phyloP scores from a whole-genome alignment of 2,113 vertebrate species.

The Serilophus lunatus region DNA sequence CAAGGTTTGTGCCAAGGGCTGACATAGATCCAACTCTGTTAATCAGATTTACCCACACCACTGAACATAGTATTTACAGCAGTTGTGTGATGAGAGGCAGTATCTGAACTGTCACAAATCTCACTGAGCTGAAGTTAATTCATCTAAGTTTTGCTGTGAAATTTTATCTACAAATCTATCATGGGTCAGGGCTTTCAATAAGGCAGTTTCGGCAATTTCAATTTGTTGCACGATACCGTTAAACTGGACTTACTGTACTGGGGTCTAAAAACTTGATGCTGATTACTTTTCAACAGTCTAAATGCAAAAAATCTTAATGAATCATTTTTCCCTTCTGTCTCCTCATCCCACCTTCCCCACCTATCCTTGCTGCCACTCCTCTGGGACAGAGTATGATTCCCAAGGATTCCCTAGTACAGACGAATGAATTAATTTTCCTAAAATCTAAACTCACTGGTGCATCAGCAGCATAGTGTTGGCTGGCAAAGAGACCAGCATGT shows the following conservation, averaged over 20 bases:
- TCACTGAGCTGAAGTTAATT: neutral
- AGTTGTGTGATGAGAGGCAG: neutral
- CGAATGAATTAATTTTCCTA: neutral
- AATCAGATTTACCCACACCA: neutral
- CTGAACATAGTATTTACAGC: rapidly evolving
- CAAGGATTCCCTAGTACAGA: neutral
- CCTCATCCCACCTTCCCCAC: neutral
- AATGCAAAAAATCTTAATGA: neutral
- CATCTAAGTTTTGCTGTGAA: neutral
- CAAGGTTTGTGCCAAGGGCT: neutral
- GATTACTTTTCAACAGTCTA: neutral
- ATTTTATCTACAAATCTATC: neutral
- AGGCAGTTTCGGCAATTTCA: neutral
- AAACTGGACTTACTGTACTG: neutral
- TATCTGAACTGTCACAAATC: neutral
- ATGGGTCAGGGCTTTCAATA: neutral
- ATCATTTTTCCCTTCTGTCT: neutral
- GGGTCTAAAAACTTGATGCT: neutral
- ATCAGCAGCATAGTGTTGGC: neutral
- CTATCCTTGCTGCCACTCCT: neutral
- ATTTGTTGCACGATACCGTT: neutral
- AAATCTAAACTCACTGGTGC: neutral
- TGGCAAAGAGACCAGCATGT: neutral
- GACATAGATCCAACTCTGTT: neutral
- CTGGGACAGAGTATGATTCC: neutral